phyloP scores from a whole-genome alignment of 2,888 invertebrate genomes.

The Pycnomerus fuliginosus region DNA sequence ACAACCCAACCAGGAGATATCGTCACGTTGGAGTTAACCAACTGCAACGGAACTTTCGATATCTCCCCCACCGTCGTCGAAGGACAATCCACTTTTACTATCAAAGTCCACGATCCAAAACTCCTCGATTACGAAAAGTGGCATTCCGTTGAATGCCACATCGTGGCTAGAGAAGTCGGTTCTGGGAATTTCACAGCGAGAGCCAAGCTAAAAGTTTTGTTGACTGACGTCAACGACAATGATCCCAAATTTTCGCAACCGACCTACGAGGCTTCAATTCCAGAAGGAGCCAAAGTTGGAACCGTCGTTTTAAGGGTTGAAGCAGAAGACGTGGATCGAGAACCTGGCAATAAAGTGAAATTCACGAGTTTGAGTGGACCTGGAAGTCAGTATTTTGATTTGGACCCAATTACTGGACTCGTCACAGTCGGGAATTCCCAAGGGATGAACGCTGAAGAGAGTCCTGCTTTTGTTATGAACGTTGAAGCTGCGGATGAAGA shows the following conservation, averaged over 20 bases:
- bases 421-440: constrained; percentile 77
- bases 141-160: constrained; percentile 69
- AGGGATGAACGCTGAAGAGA: constrained; percentile 80
- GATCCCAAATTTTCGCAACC: constrained; percentile 74
- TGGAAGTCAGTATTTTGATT: constrained; percentile 73
- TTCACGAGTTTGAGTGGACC: constrained; percentile 47
- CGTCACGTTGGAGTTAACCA: constrained; percentile 73
- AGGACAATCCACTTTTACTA: constrained; percentile 67
- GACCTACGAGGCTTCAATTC: constrained; percentile 72
- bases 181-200: constrained; percentile 71
- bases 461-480: constrained; percentile 73
- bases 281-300: constrained; percentile 74
- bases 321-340: constrained; percentile 81
- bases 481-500: constrained; percentile 88
- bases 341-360: constrained; percentile 64
- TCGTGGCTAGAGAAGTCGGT: constrained; percentile 78
- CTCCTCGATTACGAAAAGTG: constrained; percentile 83
- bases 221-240: constrained; percentile 88
- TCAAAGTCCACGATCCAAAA: constrained; percentile 79
- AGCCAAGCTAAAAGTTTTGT: constrained; percentile 75
- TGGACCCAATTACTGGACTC: constrained; percentile 76
- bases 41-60: constrained; percentile 87
- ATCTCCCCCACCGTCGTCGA: constrained; percentile 82
- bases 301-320: constrained; percentile 59
- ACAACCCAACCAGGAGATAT: constrained; percentile 59